Percentiles rank a stretch among this genome's conserved stretches.
These are phyloP conservation scores for Drosophila pseudoananassae DNA, from an alignment of 1,140 invertebrate species.

Conservation along the genomic window DNA sequence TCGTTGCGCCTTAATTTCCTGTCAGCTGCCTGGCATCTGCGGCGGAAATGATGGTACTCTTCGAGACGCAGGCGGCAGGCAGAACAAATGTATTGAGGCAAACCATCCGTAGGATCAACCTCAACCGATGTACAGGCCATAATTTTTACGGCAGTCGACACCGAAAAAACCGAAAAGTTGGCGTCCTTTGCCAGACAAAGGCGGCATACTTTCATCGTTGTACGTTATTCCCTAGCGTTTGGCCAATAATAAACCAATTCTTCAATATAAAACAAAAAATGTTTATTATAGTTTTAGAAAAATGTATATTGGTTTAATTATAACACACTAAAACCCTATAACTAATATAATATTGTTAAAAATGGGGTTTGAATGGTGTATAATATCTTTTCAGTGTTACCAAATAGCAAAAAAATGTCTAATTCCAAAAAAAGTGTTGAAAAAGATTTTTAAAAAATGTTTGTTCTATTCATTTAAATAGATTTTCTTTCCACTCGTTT, in stretches of 20 bases:
- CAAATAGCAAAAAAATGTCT: not conserved
- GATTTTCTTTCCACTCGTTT: no score
- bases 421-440: no score
- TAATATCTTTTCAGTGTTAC: not conserved
- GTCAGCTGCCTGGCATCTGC: slow-evolving; percentile 55
- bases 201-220: slow-evolving; percentile 52
- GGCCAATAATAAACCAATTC: not conserved
- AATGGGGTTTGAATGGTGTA: not conserved
- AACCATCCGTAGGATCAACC: slow-evolving; percentile 47
- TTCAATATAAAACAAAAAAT: not conserved
- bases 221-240: not conserved
- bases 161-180: slow-evolving; percentile 32
- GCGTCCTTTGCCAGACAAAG: slow-evolving; percentile 58
- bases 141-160: slow-evolving; percentile 25
- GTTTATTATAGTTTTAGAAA: not conserved
- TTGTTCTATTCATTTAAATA: no score
- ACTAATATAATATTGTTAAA: not conserved
- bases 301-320: not conserved
- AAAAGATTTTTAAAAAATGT: no score
- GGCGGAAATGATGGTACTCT: slow-evolving; percentile 56
- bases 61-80: slow-evolving; percentile 56
- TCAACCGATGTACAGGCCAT: slow-evolving; percentile 59
- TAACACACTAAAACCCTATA: not conserved
- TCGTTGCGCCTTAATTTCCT: slow-evolving; percentile 28
- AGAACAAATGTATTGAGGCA: slow-evolving; percentile 53